These are phyloP conservation scores for Trachelus iudaicus DNA, from an alignment of 2,888 invertebrate species.

Conservation along the genomic window DNA sequence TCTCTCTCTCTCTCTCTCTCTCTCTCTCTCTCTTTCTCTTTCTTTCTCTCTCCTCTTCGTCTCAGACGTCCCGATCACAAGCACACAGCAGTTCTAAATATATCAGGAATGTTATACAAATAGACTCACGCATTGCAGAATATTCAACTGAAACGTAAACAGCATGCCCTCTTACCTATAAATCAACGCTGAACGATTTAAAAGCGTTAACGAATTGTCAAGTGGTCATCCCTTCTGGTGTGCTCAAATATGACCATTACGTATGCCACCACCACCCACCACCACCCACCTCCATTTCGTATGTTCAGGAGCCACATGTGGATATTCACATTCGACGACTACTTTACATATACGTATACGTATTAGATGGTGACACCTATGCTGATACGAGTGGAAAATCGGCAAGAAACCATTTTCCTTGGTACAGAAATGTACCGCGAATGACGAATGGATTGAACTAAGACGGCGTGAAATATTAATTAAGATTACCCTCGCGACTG, in stretches of 20 bases:
- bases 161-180: constrained; percentile 29
- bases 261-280: too few species aligned
- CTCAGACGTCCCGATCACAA: constrained; percentile 14
- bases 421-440: not conserved
- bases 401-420: not conserved
- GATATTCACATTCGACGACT: not conserved
- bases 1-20: constrained; percentile 14
- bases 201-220: not conserved
- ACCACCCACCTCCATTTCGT: not conserved
- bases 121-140: constrained; percentile 46
- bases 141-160: constrained; percentile 48
- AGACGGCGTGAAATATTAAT: not conserved
- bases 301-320: not conserved
- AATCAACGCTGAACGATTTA: not conserved
- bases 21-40: constrained; percentile 13
- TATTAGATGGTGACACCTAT: not conserved
- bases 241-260: too few species aligned
- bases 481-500: not conserved
- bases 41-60: constrained; percentile 13
- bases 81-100: constrained; percentile 40
- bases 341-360: not conserved
- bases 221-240: not conserved
- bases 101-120: constrained; percentile 50
- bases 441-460: not conserved
- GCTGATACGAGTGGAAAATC: not conserved